Evolutionary conservation across 1,140 invertebrate genomes (phyloP).

Genomic region (Amphibalanus amphitrite): DNA sequence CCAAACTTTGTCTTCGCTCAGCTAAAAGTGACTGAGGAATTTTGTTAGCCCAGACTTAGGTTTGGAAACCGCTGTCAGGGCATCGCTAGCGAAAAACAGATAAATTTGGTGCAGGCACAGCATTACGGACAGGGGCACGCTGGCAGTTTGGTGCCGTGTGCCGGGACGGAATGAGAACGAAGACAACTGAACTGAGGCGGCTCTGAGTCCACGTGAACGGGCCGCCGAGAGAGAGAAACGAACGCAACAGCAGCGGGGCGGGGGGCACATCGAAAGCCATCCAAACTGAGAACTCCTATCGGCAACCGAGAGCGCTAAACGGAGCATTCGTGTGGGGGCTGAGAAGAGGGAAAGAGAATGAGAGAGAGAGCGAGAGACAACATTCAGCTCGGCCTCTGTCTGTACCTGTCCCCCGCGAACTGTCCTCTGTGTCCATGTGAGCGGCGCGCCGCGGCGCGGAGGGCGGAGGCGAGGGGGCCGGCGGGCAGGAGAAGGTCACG

Average conservation of each 20-base stretch:
- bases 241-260: too few species aligned
- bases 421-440: not conserved
- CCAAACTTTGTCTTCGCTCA: not conserved
- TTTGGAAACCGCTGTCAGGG: not conserved
- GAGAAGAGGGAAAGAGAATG: too few species aligned
- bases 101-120: too few species aligned
- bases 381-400: not conserved
- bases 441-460: not conserved
- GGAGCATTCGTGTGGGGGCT: not conserved
- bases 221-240: too few species aligned
- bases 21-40: too few species aligned
- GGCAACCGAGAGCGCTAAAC: not conserved
- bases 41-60: not conserved
- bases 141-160: too few species aligned
- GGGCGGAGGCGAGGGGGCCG: not conserved
- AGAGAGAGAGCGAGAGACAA: not conserved
- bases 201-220: too few species aligned
- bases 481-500: too few species aligned
- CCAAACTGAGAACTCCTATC: not conserved
- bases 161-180: too few species aligned
- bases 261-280: not conserved
- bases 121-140: too few species aligned
- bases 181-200: too few species aligned
- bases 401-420: not conserved
- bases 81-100: too few species aligned